Conservation (phyloP, 2,888 invertebrate species). For the Pammene fasciana region DNA sequence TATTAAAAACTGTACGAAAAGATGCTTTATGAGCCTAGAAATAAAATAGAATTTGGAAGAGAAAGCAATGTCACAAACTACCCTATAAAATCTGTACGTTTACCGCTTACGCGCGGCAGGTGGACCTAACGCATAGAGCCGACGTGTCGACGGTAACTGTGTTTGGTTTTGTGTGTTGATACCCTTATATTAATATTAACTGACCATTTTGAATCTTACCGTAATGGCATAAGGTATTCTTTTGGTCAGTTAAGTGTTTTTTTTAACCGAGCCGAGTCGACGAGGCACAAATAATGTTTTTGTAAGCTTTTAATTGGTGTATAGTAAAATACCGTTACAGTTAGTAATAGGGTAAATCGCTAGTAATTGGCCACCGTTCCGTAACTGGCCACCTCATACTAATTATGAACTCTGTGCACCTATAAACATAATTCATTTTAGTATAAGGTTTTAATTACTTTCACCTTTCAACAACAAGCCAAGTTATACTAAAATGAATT, state of each 20-base stretch:
- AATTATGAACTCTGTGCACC: too few relatives aligned
- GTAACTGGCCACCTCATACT: too few relatives aligned
- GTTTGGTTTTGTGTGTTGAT: constrained; percentile 62
- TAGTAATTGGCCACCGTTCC: too few relatives aligned
- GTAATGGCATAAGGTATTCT: not conserved
- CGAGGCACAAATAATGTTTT: not conserved
- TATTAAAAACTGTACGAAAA: not conserved
- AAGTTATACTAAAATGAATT: too few relatives aligned
- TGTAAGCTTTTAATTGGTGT: constrained; percentile 8
- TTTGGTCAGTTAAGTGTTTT: not conserved
- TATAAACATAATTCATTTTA: too few relatives aligned
- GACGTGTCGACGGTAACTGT: constrained; percentile 77
- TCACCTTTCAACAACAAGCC: too few relatives aligned
- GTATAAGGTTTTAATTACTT: too few relatives aligned
- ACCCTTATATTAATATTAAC: constrained; percentile 8
- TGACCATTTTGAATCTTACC: not conserved
- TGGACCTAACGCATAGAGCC: constrained; percentile 82
- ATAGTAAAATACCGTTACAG: not conserved
- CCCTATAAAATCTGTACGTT: constrained; percentile 65
- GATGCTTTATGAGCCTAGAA: not conserved
- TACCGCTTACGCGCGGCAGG: constrained; percentile 79
- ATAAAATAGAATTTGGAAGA: constrained; percentile 12
- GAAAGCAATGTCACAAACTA: constrained; percentile 45
- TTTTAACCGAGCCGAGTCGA: not conserved
- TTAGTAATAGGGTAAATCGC: too few relatives aligned